phyloP scores from a whole-genome alignment of 2,797 vertebrate species.

The Mus minutoides region DNA sequence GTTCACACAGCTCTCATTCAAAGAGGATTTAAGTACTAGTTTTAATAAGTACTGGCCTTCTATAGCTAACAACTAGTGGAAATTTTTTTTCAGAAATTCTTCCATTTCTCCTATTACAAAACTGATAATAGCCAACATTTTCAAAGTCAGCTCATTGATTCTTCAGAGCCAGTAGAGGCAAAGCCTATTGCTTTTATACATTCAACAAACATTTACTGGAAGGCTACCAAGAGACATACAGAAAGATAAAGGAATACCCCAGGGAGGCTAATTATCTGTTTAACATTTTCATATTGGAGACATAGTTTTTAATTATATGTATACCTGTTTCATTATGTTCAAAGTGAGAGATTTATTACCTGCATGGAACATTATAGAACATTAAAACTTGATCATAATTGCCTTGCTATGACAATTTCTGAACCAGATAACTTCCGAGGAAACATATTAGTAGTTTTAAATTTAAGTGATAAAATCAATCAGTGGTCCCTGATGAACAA shows the following conservation, averaged over 20 bases:
- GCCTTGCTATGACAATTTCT: conserved; percentile 57
- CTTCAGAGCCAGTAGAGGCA: background rate
- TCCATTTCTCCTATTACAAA: conserved; percentile 44
- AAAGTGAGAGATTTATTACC: conserved; percentile 73
- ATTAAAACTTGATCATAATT: conserved; percentile 68
- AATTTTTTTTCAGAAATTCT: conserved; percentile 51
- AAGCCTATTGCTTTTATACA: conserved; percentile 33
- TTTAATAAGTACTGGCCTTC: background rate
- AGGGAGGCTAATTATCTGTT: conserved; percentile 67
- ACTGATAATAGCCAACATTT: background rate
- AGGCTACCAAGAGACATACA: background rate
- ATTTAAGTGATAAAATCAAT: conserved; percentile 69
- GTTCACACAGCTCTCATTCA: background rate
- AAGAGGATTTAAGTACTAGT: background rate
- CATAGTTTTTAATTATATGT: conserved; percentile 66
- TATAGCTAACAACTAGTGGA: background rate
- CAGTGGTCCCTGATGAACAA: conserved; percentile 34
- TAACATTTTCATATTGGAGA: conserved; percentile 46
- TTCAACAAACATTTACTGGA: conserved; percentile 42
- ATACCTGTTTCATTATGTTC: conserved; percentile 69
- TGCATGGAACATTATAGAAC: conserved; percentile 61
- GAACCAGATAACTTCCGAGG: conserved; percentile 64
- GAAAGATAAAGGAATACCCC: conserved; percentile 6
- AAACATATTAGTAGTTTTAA: conserved; percentile 56
- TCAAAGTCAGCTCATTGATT: conserved; percentile 25